phyloP scores from a whole-genome alignment of 2,888 invertebrate genomes.

The Nymphalis polychloros region DNA sequence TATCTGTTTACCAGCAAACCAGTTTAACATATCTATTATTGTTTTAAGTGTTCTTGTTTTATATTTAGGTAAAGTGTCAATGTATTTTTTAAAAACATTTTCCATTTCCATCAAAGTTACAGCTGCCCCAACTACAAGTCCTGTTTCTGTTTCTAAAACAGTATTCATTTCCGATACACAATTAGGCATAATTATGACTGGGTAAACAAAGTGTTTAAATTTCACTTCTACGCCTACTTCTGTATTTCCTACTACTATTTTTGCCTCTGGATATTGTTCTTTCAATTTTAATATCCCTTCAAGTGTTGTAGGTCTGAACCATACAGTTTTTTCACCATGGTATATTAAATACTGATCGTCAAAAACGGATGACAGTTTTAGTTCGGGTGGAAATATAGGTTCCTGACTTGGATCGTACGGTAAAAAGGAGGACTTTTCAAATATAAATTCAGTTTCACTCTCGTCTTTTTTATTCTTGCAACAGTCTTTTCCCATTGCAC shows the following conservation, averaged over 20 bases:
- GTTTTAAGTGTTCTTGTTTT: slow-evolving; percentile 86
- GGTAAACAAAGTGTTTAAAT: slow-evolving; percentile 88
- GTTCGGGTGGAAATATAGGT: slow-evolving; percentile 91
- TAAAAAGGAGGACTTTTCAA: slow-evolving; percentile 83
- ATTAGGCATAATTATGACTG: slow-evolving; percentile 92
- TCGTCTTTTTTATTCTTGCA: slow-evolving; percentile 80
- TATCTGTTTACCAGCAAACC: slow-evolving; percentile 98
- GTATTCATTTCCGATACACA: slow-evolving; percentile 89
- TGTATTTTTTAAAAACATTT: slow-evolving; percentile 82
- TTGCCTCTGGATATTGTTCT: slow-evolving; percentile 84
- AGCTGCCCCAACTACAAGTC: slow-evolving; percentile 89
- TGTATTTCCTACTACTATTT: slow-evolving; percentile 91
- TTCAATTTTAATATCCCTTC: slow-evolving; percentile 84
- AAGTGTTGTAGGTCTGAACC: slow-evolving; percentile 86
- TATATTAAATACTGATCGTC: slow-evolving; percentile 79
- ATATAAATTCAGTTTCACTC: slow-evolving; percentile 79
- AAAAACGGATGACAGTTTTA: slow-evolving; percentile 82
- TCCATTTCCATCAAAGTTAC: slow-evolving; percentile 91
- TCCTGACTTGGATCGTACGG: slow-evolving; percentile 89
- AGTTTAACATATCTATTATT: slow-evolving; percentile 92
- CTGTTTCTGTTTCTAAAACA: slow-evolving; percentile 79
- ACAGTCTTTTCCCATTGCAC: slow-evolving; percentile 84
- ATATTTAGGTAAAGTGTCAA: slow-evolving; percentile 79
- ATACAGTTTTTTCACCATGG: slow-evolving; percentile 81
- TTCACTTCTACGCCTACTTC: slow-evolving; percentile 93